Percentiles rank a stretch among this genome's conserved stretches.
Evolutionary conservation across 2,888 invertebrate genomes (phyloP).

Genomic region (Chymomyza fuscimana): DNA sequence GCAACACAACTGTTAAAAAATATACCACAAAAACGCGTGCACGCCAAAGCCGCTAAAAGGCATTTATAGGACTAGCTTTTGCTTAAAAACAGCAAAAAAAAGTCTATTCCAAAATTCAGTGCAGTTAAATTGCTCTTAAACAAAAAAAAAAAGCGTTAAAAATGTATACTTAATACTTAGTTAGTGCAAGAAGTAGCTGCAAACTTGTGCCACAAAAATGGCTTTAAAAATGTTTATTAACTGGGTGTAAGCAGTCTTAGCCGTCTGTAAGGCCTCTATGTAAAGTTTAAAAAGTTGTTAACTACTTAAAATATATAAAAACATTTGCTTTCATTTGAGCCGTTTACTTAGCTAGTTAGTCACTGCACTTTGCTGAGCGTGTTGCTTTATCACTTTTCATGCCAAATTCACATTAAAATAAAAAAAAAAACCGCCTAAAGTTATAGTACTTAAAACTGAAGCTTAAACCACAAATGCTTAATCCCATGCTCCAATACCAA

Average conservation of each 20-base stretch:
- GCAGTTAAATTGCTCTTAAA: slow-evolving; percentile 37
- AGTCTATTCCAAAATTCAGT: slow-evolving; percentile 33
- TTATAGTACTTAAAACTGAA: background rate
- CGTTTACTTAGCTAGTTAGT: background rate
- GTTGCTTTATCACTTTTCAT: background rate
- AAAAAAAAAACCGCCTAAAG: background rate
- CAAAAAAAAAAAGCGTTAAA: slow-evolving; percentile 14
- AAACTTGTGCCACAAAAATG: slow-evolving; percentile 1
- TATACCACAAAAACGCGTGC: slow-evolving; percentile 22
- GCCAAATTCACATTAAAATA: background rate
- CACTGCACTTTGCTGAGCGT: background rate
- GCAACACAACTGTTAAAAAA: slow-evolving; percentile 38
- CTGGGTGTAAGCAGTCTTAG: slow-evolving; percentile 8
- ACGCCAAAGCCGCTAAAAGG: slow-evolving; percentile 19
- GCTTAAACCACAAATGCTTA: background rate
- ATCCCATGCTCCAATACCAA: background rate
- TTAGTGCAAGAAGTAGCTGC: slow-evolving; percentile 35
- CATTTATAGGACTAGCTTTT: slow-evolving; percentile 1
- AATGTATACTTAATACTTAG: background rate
- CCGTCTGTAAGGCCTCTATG: background rate
- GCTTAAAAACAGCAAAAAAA: slow-evolving; percentile 13
- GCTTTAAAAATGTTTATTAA: slow-evolving; percentile 14
- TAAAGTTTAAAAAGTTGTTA: background rate
- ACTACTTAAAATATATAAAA: background rate
- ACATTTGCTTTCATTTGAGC: background rate